Conservation (phyloP, 2,888 invertebrate species). For the Andrena bucephala region DNA sequence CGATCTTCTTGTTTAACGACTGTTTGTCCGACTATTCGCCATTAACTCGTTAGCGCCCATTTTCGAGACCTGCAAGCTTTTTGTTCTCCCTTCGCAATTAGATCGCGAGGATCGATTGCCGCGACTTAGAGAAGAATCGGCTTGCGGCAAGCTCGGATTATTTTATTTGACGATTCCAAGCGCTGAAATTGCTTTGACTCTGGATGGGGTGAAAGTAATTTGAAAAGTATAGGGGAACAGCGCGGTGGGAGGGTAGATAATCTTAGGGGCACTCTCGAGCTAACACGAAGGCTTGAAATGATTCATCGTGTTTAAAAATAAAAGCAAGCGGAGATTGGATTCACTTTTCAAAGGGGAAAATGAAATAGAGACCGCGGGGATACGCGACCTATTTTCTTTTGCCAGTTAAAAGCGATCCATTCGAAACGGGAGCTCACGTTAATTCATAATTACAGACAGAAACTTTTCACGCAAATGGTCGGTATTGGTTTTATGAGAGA, state of each 20-base stretch:
- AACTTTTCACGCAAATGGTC: constrained; percentile 23
- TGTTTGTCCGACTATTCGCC: background rate
- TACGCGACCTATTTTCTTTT: constrained; percentile 3
- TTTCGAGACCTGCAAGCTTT: background rate
- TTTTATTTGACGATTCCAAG: background rate
- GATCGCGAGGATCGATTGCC: too few relatives aligned
- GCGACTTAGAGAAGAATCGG: too few relatives aligned
- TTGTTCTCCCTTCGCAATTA: too few relatives aligned
- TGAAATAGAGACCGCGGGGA: background rate
- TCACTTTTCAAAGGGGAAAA: constrained; percentile 1
- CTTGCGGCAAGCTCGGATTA: background rate
- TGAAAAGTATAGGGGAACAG: background rate
- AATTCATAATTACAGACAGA: constrained; percentile 48
- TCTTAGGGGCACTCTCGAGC: background rate
- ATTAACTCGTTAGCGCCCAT: background rate
- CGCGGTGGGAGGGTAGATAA: background rate
- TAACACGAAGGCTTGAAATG: background rate
- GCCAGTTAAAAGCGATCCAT: constrained; percentile 9
- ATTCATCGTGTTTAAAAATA: constrained; percentile 3
- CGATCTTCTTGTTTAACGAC: background rate
- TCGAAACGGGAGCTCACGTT: constrained; percentile 26
- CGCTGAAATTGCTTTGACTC: background rate
- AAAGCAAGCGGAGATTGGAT: constrained; percentile 19
- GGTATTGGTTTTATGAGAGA: constrained; percentile 56
- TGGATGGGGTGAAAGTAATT: background rate